Evolutionary conservation across 2,113 vertebrate species (phyloP).

Genomic region (Phrynosoma blainvillii): DNA sequence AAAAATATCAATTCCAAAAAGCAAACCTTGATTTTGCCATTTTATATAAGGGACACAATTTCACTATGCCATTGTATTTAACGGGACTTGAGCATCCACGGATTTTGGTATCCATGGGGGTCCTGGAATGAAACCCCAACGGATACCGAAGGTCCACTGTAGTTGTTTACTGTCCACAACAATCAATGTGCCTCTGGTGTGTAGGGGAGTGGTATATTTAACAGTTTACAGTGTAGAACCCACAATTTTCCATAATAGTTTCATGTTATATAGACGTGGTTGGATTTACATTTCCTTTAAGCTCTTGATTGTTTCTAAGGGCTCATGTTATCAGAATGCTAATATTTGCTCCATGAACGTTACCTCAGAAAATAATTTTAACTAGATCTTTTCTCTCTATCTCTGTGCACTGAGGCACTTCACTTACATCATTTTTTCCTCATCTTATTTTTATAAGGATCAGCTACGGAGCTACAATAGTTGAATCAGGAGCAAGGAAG

Average conservation of each 20-base stretch:
- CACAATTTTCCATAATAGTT: background rate
- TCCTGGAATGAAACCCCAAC: no score
- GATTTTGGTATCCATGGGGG: no score
- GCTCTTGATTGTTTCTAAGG: background rate
- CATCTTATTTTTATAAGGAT: background rate
- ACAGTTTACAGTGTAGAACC: background rate
- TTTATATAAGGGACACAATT: no score
- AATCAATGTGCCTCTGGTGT: background rate
- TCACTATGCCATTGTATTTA: no score
- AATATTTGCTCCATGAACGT: background rate
- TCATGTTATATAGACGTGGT: slow-evolving; percentile 9
- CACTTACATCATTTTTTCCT: background rate
- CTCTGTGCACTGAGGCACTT: background rate
- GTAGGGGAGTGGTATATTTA: background rate
- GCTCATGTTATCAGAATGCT: background rate
- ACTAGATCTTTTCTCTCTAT: background rate
- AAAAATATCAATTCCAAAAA: no score
- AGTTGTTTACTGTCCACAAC: background rate
- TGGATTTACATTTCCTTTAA: slow-evolving; percentile 21
- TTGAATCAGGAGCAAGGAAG: background rate
- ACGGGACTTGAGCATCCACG: no score
- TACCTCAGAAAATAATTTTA: background rate
- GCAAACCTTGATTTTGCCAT: no score
- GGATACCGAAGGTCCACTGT: background rate
- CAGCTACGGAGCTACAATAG: background rate